Conservation (phyloP, 2,113 vertebrate species). For the Ramphastos sulfuratus region DNA sequence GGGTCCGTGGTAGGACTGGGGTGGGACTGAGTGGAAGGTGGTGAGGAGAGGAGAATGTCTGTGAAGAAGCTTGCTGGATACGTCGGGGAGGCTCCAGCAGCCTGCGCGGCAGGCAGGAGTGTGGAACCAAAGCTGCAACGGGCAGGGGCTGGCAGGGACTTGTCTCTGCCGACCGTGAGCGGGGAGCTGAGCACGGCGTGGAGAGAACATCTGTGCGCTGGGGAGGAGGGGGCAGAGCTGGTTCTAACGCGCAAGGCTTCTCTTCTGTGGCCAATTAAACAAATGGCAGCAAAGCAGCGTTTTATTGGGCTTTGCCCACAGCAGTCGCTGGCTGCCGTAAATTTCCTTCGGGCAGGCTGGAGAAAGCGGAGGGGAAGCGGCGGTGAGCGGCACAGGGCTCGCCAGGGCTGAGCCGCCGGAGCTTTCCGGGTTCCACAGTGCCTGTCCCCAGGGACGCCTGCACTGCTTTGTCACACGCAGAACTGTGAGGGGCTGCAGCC, state of each 20-base stretch:
- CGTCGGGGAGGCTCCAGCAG: slow-evolving; percentile 37
- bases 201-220: slow-evolving; percentile 78
- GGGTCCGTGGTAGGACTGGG: fast-evolving
- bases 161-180: slow-evolving; percentile 49
- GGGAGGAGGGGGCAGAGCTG: slow-evolving; percentile 67
- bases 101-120: slow-evolving; percentile 35
- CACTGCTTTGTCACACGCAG: slow-evolving; percentile 84
- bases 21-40: background rate
- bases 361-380: slow-evolving; percentile 78
- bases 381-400: slow-evolving; percentile 80
- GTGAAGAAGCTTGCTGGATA: background rate
- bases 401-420: slow-evolving; percentile 78
- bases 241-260: slow-evolving; percentile 68
- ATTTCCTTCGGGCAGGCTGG: slow-evolving; percentile 84
- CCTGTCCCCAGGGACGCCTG: slow-evolving; percentile 86
- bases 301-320: slow-evolving; percentile 95
- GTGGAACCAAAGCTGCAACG: slow-evolving; percentile 52
- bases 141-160: slow-evolving; percentile 42
- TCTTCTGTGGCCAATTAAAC: slow-evolving; percentile 95
- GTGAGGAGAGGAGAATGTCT: background rate
- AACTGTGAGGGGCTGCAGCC: background rate
- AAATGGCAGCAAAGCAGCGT: slow-evolving; percentile 91
- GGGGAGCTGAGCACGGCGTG: slow-evolving; percentile 21
- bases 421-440: slow-evolving; percentile 77
- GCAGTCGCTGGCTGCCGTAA: slow-evolving; percentile 83